Percentiles rank a stretch among this genome's conserved stretches.
phyloP scores from a whole-genome alignment of 2,113 vertebrate genomes.

The Maccullochella peelii region DNA sequence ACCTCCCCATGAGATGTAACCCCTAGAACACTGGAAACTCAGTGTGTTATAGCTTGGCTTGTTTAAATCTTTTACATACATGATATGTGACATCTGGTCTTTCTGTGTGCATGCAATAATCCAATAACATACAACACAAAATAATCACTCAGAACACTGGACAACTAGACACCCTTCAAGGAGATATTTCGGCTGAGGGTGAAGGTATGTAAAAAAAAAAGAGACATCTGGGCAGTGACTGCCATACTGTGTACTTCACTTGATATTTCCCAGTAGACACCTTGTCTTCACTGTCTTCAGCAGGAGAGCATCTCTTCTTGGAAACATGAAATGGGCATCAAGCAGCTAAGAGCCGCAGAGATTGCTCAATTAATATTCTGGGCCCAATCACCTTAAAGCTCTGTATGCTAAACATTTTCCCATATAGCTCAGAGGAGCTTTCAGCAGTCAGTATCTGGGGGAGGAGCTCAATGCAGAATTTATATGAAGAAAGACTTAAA shows the following conservation, averaged over 20 bases:
- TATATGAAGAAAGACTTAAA: conserved; percentile 22
- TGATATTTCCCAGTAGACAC: conserved; percentile 26
- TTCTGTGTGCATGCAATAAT: no score
- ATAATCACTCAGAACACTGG: background rate
- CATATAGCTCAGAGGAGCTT: conserved; percentile 17
- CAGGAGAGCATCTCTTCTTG: background rate
- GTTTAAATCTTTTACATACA: background rate
- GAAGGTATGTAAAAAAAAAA: background rate
- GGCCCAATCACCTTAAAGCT: conserved; percentile 26
- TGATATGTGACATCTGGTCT: background rate
- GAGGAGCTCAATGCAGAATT: conserved; percentile 33
- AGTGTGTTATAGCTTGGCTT: background rate
- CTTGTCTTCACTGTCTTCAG: conserved; percentile 10
- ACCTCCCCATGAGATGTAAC: background rate
- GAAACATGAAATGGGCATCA: conserved; percentile 35
- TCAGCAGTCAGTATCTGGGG: conserved; percentile 20
- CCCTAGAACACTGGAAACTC: background rate
- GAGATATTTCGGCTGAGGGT: background rate
- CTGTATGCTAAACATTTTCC: conserved; percentile 56
- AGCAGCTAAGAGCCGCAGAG: conserved; percentile 13
- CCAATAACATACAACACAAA: background rate
- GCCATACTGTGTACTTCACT: background rate
- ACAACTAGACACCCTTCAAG: background rate
- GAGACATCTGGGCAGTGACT: conserved; percentile 17
- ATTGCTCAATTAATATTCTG: conserved; percentile 48